Percentiles rank a stretch among this genome's conserved stretches.
Conservation (phyloP, 2,797 vertebrate genomes). For the Pitangus sulphuratus region DNA sequence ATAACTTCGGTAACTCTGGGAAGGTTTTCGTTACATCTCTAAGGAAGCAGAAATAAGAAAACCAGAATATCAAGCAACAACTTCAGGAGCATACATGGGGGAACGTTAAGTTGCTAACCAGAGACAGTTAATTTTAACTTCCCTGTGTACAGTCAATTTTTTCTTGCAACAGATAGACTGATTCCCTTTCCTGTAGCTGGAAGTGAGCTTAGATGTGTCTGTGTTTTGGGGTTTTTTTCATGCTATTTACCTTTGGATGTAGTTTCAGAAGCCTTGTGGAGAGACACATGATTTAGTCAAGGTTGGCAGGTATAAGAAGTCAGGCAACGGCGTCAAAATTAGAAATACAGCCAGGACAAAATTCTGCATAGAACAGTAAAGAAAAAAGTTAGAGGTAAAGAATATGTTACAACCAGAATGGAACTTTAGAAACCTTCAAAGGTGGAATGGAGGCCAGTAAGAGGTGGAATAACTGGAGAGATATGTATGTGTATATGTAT, state of each 20-base stretch:
- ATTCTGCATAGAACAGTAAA: not conserved
- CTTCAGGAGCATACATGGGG: not conserved
- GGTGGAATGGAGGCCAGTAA: not conserved
- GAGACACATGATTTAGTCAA: not conserved
- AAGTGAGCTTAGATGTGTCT: not conserved
- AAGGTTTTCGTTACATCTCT: not conserved
- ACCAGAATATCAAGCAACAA: not conserved
- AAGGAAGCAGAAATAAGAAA: not conserved
- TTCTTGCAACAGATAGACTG: not conserved
- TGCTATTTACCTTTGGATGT: not conserved
- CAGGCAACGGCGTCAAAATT: not conserved
- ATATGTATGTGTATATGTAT: not conserved
- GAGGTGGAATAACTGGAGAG: not conserved
- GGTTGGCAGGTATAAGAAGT: not conserved
- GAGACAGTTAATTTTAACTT: not conserved
- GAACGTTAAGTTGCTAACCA: not conserved
- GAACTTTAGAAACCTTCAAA: not conserved
- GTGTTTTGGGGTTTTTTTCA: accelerated
- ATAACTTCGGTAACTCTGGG: not conserved
- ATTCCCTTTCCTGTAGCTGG: not conserved
- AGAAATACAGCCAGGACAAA: not conserved
- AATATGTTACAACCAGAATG: not conserved
- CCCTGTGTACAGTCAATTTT: accelerated
- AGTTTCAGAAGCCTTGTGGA: not conserved
- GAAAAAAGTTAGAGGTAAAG: not conserved